These are phyloP conservation scores for Eospalax fontanierii DNA, from an alignment of 2,797 vertebrate genomes.

Conservation along the genomic window DNA sequence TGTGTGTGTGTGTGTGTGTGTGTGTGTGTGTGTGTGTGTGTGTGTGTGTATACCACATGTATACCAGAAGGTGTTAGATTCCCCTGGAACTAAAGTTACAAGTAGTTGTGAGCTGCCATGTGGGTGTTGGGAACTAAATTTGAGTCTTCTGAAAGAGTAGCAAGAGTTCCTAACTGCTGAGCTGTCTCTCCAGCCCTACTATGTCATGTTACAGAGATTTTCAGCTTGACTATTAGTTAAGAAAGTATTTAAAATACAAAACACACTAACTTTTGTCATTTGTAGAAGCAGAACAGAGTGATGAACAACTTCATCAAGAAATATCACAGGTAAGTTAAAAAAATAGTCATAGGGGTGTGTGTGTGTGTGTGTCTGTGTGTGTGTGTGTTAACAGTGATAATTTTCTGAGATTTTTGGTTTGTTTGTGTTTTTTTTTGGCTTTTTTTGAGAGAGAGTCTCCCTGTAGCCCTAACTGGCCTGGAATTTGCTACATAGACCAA, in stretches of 20 bases:
- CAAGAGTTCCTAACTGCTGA: background rate
- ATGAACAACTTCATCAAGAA: conserved; percentile 97
- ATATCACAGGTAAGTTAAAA: conserved; percentile 95
- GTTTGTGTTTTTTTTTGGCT: background rate
- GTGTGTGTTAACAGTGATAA: background rate
- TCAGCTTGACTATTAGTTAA: conserved; percentile 24
- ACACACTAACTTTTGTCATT: conserved; percentile 55
- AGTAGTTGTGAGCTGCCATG: background rate
- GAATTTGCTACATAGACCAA: too few relatives aligned
- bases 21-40: background rate
- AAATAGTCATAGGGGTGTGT: background rate
- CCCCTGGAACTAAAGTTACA: background rate
- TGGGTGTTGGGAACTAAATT: background rate
- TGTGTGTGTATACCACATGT: background rate
- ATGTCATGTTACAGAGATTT: background rate
- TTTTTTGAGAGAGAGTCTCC: background rate
- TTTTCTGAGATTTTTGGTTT: conserved; percentile 57
- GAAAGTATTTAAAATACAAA: conserved; percentile 58
- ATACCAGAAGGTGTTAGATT: background rate
- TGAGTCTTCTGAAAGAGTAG: background rate
- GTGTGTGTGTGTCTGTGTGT: background rate
- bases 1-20: background rate
- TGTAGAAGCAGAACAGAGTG: conserved; percentile 96
- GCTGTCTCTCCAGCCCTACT: background rate
- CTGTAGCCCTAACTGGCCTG: too few relatives aligned